Percentiles rank a stretch among this genome's conserved stretches.
phyloP scores from a whole-genome alignment of 2,797 vertebrate species.

The Amphiprion clarkii region DNA sequence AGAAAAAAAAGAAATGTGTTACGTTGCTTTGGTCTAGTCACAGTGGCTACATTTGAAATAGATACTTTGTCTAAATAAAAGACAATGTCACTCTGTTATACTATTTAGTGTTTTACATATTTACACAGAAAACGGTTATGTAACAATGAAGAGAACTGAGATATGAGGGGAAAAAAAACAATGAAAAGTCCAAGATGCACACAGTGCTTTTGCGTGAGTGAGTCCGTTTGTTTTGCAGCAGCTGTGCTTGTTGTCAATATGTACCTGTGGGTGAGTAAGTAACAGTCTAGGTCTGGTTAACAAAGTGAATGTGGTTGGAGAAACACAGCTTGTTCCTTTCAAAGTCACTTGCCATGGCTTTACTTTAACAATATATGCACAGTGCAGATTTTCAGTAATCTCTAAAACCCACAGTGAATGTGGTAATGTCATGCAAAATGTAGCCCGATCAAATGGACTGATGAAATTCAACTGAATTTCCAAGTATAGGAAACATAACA shows the following conservation, averaged over 20 bases:
- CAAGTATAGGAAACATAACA: slow-evolving; percentile 21
- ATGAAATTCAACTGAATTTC: slow-evolving; percentile 22
- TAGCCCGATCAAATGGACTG: slow-evolving; percentile 11
- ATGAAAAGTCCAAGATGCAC: slow-evolving; percentile 31
- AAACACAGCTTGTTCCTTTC: slow-evolving; percentile 35
- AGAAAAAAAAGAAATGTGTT: slow-evolving; percentile 74
- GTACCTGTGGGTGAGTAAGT: slow-evolving; percentile 49
- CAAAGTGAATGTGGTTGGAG: slow-evolving; percentile 22
- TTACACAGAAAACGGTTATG: slow-evolving; percentile 76
- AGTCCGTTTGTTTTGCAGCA: slow-evolving; percentile 37
- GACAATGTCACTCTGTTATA: slow-evolving; percentile 81
- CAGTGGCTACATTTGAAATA: slow-evolving; percentile 86
- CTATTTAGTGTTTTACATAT: slow-evolving; percentile 82
- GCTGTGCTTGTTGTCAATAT: slow-evolving; percentile 46
- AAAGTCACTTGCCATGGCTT: slow-evolving; percentile 37
- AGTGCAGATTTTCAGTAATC: slow-evolving; percentile 34
- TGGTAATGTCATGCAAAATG: slow-evolving; percentile 47
- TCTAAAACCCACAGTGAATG: slow-evolving; percentile 47
- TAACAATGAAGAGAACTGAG: slow-evolving; percentile 48
- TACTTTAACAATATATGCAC: slow-evolving; percentile 17
- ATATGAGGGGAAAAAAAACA: slow-evolving; percentile 22
- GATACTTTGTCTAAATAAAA: slow-evolving; percentile 81
- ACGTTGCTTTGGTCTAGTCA: slow-evolving; percentile 95
- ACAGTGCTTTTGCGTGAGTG: slow-evolving; percentile 49
- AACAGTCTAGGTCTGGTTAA: slow-evolving; percentile 67